A percentile compares a stretch with the other conserved stretches of the same genome.
Conservation (phyloP, 2,113 vertebrate species). For the Phyllostomus discolor region DNA sequence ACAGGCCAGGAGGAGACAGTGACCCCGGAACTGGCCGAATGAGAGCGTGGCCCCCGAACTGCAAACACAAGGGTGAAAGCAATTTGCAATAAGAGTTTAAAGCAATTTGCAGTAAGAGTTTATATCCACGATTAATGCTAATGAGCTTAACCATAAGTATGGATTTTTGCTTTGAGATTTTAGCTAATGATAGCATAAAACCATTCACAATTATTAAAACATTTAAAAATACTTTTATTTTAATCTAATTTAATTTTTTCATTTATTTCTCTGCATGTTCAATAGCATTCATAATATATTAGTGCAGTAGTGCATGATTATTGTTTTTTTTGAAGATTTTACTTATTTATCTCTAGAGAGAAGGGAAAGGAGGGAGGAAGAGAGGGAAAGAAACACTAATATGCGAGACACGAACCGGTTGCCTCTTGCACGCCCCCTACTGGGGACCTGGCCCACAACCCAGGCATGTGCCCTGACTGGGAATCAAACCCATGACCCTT, state of each 20-base stretch:
- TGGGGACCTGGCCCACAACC: no score
- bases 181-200: neutral
- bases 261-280: neutral
- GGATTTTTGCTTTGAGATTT: neutral
- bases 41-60: neutral
- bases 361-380: no score
- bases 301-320: no score
- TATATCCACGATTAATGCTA: neutral
- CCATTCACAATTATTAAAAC: neutral
- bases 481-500: no score
- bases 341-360: neutral
- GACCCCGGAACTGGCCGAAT: accelerated
- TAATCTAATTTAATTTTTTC: neutral
- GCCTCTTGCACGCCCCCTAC: no score
- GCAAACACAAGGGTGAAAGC: neutral
- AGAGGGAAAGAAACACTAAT: no score
- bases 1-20: accelerated
- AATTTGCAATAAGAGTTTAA: neutral
- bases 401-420: no score
- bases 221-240: neutral
- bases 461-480: no score
- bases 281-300: neutral
- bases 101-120: neutral
- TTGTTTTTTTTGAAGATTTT: neutral
- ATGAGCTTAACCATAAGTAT: neutral